These are phyloP conservation scores for Eupsilia transversa DNA, from an alignment of 2,888 invertebrate genomes.

Conservation along the genomic window DNA sequence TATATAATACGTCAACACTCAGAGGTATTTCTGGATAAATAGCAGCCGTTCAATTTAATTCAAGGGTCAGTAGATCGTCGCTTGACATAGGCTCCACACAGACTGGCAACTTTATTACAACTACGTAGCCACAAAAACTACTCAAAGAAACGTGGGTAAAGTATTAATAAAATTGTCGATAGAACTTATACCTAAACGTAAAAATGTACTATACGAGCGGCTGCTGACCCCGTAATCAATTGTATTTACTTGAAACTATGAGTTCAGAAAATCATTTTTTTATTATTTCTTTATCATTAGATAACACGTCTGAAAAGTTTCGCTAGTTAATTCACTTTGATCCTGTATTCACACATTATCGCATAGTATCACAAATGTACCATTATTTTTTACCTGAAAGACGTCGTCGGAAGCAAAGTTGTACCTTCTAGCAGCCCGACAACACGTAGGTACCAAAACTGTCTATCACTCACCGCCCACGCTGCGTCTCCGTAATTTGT, in stretches of 20 bases:
- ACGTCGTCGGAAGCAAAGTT: slow-evolving; percentile 19
- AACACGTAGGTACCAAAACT: slow-evolving; percentile 18
- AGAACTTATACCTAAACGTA: background rate
- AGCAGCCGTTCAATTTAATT: slow-evolving; percentile 15
- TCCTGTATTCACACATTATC: background rate
- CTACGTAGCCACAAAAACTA: background rate
- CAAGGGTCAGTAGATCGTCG: slow-evolving; percentile 2
- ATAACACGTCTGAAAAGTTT: background rate
- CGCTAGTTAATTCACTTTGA: background rate
- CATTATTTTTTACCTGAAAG: slow-evolving; percentile 4
- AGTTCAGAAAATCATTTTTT: background rate
- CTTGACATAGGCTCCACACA: background rate
- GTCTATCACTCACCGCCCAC: slow-evolving; percentile 50
- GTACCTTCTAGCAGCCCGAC: slow-evolving; percentile 24
- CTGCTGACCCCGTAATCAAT: background rate
- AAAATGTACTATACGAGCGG: background rate
- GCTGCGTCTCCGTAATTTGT: slow-evolving; percentile 26
- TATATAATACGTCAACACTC: background rate
- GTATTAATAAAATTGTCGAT: background rate
- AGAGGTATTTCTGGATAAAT: slow-evolving; percentile 29
- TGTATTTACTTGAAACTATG: background rate
- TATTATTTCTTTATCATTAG: background rate
- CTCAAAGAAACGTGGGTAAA: background rate
- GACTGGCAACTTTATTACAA: slow-evolving; percentile 31
- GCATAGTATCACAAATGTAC: background rate